Conservation (phyloP, 1,140 invertebrate genomes). For the Sycobia sp. region DNA sequence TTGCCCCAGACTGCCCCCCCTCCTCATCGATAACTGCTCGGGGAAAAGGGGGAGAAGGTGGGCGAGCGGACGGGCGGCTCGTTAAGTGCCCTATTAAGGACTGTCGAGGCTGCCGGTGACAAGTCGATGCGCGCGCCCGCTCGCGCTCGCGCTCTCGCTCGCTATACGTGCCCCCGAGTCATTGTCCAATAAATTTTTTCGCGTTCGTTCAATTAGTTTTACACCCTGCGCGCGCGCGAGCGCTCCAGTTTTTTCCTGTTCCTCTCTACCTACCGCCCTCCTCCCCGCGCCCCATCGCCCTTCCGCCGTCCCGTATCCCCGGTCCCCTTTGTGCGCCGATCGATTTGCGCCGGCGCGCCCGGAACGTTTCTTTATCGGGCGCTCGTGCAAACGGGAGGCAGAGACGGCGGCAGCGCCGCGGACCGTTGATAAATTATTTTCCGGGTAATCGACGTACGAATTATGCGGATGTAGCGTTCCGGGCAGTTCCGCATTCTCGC, state of each 20-base stretch:
- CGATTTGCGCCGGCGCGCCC: too few relatives aligned
- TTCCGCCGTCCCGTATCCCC: too few relatives aligned
- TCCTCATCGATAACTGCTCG: too few relatives aligned
- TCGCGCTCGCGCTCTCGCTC: neutral
- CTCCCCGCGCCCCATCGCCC: neutral
- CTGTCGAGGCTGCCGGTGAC: conserved; percentile 10
- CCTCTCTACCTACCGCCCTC: neutral
- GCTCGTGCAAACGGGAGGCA: too few relatives aligned
- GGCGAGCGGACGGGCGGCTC: neutral
- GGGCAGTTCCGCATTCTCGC: too few relatives aligned
- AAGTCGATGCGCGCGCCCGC: conserved; percentile 9
- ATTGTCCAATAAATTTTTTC: conserved; percentile 21
- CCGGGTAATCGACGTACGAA: too few relatives aligned
- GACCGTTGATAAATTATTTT: too few relatives aligned
- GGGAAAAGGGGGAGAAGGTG: neutral
- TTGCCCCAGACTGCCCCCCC: neutral
- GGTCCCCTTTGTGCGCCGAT: too few relatives aligned
- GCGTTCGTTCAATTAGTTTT: conserved; percentile 18
- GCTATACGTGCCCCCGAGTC: neutral
- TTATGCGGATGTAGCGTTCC: too few relatives aligned
- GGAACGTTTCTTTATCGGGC: too few relatives aligned
- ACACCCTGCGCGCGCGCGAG: neutral
- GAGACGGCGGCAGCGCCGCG: too few relatives aligned
- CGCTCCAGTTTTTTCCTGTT: neutral
- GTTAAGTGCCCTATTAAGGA: conserved; percentile 29